Evolutionary conservation across 2,888 invertebrate species (phyloP).

Genomic region (Notodonta dromedarius): DNA sequence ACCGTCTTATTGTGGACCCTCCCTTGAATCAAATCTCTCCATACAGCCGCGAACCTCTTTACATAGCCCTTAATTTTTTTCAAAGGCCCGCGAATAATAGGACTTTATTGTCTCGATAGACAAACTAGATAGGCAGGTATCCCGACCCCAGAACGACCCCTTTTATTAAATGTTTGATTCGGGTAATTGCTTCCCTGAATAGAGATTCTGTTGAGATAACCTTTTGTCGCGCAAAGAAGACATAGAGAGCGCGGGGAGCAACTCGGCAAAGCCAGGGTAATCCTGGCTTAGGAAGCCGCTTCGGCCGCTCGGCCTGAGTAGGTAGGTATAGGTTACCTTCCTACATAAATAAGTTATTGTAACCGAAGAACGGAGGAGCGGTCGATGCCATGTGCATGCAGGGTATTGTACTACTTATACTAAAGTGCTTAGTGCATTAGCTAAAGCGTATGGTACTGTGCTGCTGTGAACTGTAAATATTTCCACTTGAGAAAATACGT

Average conservation of each 20-base stretch:
- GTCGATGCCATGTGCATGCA: slow-evolving; percentile 1
- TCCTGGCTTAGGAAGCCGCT: slow-evolving; percentile 63
- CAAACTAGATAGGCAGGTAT: slow-evolving; percentile 16
- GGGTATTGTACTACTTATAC: background rate
- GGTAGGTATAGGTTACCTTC: slow-evolving; percentile 27
- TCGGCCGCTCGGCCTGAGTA: slow-evolving; percentile 20
- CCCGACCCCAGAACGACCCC: slow-evolving; percentile 28
- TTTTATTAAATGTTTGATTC: slow-evolving; percentile 31
- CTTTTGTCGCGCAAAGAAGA: slow-evolving; percentile 38
- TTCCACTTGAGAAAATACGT: background rate
- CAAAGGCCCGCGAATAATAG: slow-evolving; percentile 34
- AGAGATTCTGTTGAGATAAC: slow-evolving; percentile 35
- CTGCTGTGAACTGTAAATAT: background rate
- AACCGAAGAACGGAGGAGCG: slow-evolving; percentile 12
- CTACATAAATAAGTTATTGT: slow-evolving; percentile 20
- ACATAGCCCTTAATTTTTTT: slow-evolving; percentile 48
- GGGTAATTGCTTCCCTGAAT: slow-evolving; percentile 20
- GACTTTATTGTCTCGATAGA: slow-evolving; percentile 21
- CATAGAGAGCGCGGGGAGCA: slow-evolving; percentile 39
- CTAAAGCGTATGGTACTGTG: background rate
- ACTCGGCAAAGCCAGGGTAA: slow-evolving; percentile 51
- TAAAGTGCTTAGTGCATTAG: background rate
- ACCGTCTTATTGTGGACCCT: slow-evolving; percentile 53
- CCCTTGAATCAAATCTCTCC: slow-evolving; percentile 48
- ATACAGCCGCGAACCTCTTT: slow-evolving; percentile 44